phyloP scores from a whole-genome alignment of 2,888 invertebrate species.

The Thyatira batis region DNA sequence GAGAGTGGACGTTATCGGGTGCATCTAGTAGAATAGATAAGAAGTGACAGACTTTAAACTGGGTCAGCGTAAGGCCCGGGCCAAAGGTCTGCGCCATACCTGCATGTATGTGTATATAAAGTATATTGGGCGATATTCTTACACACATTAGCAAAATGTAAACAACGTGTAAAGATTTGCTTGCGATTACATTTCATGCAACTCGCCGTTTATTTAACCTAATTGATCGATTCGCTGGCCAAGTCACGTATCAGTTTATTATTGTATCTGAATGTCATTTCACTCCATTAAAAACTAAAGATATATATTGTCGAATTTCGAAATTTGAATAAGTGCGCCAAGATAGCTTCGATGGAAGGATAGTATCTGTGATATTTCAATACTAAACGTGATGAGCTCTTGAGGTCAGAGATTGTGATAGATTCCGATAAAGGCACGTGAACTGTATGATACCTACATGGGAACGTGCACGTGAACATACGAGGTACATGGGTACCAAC shows the following conservation, averaged over 20 bases:
- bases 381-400: conserved; percentile 47
- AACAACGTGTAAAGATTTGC: conserved; percentile 45
- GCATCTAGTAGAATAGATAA: conserved; percentile 34
- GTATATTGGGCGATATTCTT: background rate
- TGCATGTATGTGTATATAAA: conserved; percentile 20
- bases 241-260: conserved; percentile 21
- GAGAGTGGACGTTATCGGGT: conserved; percentile 25
- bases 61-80: conserved; percentile 37
- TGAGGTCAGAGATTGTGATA: conserved; percentile 45
- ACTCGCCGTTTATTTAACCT: conserved; percentile 38
- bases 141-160: conserved; percentile 18
- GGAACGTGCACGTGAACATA: conserved; percentile 8
- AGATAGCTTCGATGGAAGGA: background rate
- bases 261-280: background rate
- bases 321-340: background rate
- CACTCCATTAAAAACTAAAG: background rate
- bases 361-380: background rate
- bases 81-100: conserved; percentile 34
- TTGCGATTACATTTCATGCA: conserved; percentile 32
- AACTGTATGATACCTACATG: conserved; percentile 11
- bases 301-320: background rate
- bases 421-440: conserved; percentile 49
- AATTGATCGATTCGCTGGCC: conserved; percentile 39
- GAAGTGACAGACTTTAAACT: conserved; percentile 30
- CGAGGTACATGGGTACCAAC: conserved; percentile 40